Evolutionary conservation across 2,797 vertebrate genomes (phyloP).

Genomic region (Diplodus sargus): DNA sequence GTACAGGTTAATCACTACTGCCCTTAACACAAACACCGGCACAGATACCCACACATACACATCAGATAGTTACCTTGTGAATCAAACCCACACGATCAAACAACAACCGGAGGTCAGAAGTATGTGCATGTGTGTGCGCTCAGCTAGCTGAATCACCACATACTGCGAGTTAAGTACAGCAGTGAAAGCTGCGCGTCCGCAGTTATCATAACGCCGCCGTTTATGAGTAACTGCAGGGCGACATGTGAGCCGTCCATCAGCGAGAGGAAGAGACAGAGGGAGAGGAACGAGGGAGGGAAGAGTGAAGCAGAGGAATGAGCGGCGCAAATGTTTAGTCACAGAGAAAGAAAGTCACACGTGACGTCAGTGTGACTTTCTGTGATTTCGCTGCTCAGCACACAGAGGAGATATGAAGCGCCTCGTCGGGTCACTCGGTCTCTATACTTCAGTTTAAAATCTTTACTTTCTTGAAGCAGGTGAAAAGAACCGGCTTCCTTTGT

Average conservation of each 20-base stretch:
- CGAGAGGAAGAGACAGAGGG: neutral
- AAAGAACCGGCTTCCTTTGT: neutral
- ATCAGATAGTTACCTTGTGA: constrained; percentile 39
- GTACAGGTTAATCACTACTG: constrained; percentile 48
- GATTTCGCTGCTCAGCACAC: constrained; percentile 35
- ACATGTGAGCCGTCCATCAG: constrained; percentile 34
- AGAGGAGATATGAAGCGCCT: constrained; percentile 29
- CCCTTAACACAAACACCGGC: constrained; percentile 20
- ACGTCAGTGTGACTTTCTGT: constrained; percentile 48
- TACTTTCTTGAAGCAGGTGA: constrained; percentile 36
- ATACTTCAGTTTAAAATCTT: constrained; percentile 1
- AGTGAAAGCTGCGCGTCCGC: constrained; percentile 41
- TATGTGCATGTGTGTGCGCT: constrained; percentile 63
- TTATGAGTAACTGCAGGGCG: constrained; percentile 67
- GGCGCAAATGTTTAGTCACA: constrained; percentile 11
- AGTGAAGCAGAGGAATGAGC: constrained; percentile 13
- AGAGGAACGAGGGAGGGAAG: neutral
- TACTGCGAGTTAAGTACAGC: constrained; percentile 28
- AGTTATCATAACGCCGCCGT: constrained; percentile 51
- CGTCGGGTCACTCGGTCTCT: constrained; percentile 39
- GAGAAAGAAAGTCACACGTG: constrained; percentile 35
- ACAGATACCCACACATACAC: constrained; percentile 63
- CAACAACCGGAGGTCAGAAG: constrained; percentile 9
- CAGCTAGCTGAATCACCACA: constrained; percentile 38
- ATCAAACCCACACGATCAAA: constrained; percentile 35